Conservation (phyloP, 2,797 vertebrate genomes). For the Neoniphon sammara region DNA sequence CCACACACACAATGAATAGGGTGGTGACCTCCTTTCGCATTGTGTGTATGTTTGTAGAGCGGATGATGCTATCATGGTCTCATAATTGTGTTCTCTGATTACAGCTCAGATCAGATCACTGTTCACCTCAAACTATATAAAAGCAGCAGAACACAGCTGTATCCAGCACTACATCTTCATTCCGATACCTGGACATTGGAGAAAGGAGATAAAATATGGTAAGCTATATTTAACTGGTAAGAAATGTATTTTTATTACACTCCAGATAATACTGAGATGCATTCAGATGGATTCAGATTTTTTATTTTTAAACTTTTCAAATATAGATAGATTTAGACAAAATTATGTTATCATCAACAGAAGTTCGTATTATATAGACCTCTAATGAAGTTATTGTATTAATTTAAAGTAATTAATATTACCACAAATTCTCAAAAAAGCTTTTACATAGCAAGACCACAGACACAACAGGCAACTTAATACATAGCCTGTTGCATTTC, state of each 20-base stretch:
- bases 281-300: neutral
- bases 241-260: neutral
- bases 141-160: slow-evolving; percentile 28
- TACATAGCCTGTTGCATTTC: neutral
- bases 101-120: slow-evolving; percentile 72
- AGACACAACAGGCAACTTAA: neutral
- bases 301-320: too few relatives aligned
- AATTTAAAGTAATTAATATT: neutral
- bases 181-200: slow-evolving; percentile 67
- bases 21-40: slow-evolving; percentile 77
- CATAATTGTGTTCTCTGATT: slow-evolving; percentile 72
- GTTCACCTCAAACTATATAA: slow-evolving; percentile 67
- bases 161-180: slow-evolving; percentile 55
- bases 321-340: too few relatives aligned
- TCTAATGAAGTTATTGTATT: neutral
- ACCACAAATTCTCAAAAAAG: neutral
- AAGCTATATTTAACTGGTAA: slow-evolving; percentile 24
- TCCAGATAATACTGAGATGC: neutral
- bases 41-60: slow-evolving; percentile 64
- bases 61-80: slow-evolving; percentile 65
- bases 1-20: slow-evolving; percentile 69
- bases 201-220: slow-evolving; percentile 71
- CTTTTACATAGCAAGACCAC: neutral
- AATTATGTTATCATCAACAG: too few relatives aligned
- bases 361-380: neutral